These are phyloP conservation scores for Melanocharis versteri DNA, from an alignment of 2,113 vertebrate species.

Conservation along the genomic window DNA sequence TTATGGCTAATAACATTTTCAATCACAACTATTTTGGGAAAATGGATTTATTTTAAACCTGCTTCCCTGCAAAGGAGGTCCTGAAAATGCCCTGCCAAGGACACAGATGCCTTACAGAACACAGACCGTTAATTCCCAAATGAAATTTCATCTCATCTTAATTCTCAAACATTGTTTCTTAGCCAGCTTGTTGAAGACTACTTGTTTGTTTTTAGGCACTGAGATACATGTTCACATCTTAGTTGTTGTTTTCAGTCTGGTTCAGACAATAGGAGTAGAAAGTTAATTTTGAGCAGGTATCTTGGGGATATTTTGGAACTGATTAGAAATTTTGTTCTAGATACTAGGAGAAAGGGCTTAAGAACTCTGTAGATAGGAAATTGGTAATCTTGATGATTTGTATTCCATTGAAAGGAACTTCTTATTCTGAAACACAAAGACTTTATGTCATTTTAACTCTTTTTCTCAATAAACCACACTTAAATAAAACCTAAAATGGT, in stretches of 20 bases:
- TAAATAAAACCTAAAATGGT: not conserved
- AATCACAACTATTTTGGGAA: conserved; percentile 81
- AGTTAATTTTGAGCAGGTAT: not conserved
- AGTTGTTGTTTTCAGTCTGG: not conserved
- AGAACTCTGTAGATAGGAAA: not conserved
- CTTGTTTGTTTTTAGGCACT: conserved; percentile 2
- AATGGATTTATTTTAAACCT: conserved; percentile 79
- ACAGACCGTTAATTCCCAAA: conserved; percentile 70
- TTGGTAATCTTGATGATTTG: not conserved
- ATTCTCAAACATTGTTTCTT: conserved; percentile 7
- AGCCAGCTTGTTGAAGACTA: not conserved
- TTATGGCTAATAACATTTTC: conserved; percentile 83
- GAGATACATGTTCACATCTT: not conserved
- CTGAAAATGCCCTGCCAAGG: conserved; percentile 72
- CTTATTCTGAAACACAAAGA: not conserved
- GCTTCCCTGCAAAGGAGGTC: conserved; percentile 55
- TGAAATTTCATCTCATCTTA: conserved; percentile 46
- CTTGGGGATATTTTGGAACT: not conserved
- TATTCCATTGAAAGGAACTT: not conserved
- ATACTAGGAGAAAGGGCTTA: not conserved
- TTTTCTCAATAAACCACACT: not conserved
- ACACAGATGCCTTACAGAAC: conserved; percentile 73
- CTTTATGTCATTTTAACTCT: not conserved
- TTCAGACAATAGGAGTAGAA: not conserved
- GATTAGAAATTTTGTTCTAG: not conserved